Evolutionary conservation across 2,797 vertebrate species (phyloP).

Genomic region (Mus caroli): DNA sequence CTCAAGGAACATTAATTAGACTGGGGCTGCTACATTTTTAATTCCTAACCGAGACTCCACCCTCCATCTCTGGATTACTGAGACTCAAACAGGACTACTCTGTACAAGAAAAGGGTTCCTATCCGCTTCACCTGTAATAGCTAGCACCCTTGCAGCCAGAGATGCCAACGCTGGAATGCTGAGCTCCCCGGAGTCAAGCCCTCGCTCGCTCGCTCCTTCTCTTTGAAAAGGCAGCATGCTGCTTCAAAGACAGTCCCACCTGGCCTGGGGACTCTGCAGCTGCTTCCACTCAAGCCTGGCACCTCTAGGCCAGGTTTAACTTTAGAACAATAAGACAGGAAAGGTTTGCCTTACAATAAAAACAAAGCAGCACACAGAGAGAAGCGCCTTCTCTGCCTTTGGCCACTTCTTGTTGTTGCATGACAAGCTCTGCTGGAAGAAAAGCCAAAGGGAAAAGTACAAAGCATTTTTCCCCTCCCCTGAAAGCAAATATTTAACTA

Average conservation of each 20-base stretch:
- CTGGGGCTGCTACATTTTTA: background rate
- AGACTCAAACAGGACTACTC: conserved; percentile 44
- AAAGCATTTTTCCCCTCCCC: conserved; percentile 88
- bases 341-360: conserved; percentile 90
- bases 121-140: conserved; percentile 1
- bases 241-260: conserved; percentile 88
- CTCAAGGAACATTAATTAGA: background rate
- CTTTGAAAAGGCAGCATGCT: conserved; percentile 85
- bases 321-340: conserved; percentile 89
- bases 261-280: conserved; percentile 87
- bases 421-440: conserved; percentile 78
- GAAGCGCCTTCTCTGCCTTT: conserved; percentile 79
- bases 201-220: conserved; percentile 87
- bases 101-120: conserved; percentile 8
- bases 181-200: conserved; percentile 86
- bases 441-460: conserved; percentile 84
- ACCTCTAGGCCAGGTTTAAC: conserved; percentile 88
- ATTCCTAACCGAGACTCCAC: background rate
- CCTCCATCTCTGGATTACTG: conserved; percentile 74
- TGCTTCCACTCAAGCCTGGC: conserved; percentile 89
- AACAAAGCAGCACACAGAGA: conserved; percentile 86
- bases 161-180: conserved; percentile 79
- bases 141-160: conserved; percentile 77
- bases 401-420: conserved; percentile 80
- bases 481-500: conserved; percentile 88